Conservation (phyloP, 2,113 vertebrate species). For the Misgurnus mizolepis region DNA sequence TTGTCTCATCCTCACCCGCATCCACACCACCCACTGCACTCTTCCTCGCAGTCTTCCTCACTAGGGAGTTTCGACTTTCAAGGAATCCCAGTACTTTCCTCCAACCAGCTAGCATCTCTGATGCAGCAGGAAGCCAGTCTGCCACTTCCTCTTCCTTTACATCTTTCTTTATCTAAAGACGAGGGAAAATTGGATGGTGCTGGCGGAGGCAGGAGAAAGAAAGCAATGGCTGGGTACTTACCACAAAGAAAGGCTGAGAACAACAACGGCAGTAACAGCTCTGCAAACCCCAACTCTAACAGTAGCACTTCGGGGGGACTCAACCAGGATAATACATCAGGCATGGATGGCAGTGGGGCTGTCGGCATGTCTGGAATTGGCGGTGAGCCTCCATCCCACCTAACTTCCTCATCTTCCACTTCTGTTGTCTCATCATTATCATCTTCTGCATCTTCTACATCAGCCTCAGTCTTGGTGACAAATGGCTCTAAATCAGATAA, state of each 20-base stretch:
- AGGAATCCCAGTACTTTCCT: constrained; percentile 80
- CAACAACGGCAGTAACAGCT: constrained; percentile 61
- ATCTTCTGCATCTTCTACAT: constrained; percentile 76
- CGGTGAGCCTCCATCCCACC: constrained; percentile 73
- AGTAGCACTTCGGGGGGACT: constrained; percentile 70
- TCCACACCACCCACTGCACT: constrained; percentile 77
- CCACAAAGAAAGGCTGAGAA: constrained; percentile 78
- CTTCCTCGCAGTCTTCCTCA: constrained; percentile 73
- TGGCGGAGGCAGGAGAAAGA: constrained; percentile 77
- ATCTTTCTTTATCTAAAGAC: constrained; percentile 78
- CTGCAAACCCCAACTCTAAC: constrained; percentile 69
- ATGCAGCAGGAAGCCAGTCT: constrained; percentile 80
- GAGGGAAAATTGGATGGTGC: constrained; percentile 74
- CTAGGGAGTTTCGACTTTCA: constrained; percentile 80
- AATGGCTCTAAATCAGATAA: constrained; percentile 77
- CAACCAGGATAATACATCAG: constrained; percentile 70
- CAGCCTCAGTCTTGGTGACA: constrained; percentile 77
- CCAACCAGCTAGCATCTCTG: constrained; percentile 79
- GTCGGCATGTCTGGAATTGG: constrained; percentile 69
- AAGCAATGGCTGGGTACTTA: constrained; percentile 81
- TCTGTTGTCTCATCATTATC: constrained; percentile 78
- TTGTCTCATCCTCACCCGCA: constrained; percentile 76
- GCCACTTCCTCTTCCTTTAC: constrained; percentile 76
- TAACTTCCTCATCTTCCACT: constrained; percentile 74
- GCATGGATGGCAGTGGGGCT: constrained; percentile 71